Percentiles rank a stretch among this genome's conserved stretches.
Evolutionary conservation across 2,888 invertebrate genomes (phyloP).

Genomic region (Chalcosyrphus nemorum): DNA sequence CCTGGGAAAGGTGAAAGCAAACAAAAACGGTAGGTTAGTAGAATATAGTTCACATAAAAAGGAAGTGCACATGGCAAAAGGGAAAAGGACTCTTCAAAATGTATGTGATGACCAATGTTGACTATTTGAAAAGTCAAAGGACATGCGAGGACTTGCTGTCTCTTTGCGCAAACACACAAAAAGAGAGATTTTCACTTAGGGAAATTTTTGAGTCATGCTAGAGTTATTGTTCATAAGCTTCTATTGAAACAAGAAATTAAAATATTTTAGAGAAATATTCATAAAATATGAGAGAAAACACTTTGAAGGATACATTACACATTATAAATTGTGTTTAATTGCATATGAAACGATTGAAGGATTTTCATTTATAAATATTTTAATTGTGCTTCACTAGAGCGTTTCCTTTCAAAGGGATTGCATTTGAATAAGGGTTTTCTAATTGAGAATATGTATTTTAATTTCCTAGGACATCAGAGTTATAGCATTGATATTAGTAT

Average conservation of each 20-base stretch:
- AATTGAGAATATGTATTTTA: no score
- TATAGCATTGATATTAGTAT: no score
- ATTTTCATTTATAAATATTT: background rate
- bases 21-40: background rate
- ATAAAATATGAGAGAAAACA: background rate
- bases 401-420: slow-evolving; percentile 4
- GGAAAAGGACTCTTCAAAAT: background rate
- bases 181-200: background rate
- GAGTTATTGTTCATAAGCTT: background rate
- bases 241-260: background rate
- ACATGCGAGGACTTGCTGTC: background rate
- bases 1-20: background rate
- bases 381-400: slow-evolving; percentile 6
- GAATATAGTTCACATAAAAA: background rate
- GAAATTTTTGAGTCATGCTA: background rate
- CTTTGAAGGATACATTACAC: background rate
- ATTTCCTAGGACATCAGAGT: no score
- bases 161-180: no score
- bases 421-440: slow-evolving; percentile 5
- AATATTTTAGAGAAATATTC: background rate
- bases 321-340: background rate
- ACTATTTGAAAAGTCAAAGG: background rate
- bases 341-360: background rate
- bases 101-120: background rate
- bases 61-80: slow-evolving; percentile 9